Evolutionary conservation across 2,888 invertebrate species (phyloP).

Genomic region (Epinotia demarniana): DNA sequence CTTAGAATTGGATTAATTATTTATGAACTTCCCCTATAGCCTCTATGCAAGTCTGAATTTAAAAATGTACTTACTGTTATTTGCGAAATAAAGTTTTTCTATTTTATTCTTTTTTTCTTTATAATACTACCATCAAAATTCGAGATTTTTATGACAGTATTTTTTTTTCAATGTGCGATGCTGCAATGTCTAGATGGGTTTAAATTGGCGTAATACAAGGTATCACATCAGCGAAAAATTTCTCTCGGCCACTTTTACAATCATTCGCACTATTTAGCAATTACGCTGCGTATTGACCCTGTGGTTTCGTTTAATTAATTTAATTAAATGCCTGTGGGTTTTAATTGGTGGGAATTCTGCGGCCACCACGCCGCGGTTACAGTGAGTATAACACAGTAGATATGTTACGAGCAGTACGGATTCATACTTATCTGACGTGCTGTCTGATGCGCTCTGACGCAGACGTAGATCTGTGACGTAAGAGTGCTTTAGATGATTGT

Average conservation of each 20-base stretch:
- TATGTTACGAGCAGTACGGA: slow-evolving; percentile 9
- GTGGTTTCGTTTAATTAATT: slow-evolving; percentile 44
- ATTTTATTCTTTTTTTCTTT: no score
- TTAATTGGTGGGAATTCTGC: slow-evolving; percentile 44
- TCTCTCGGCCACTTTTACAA: slow-evolving; percentile 28
- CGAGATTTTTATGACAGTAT: no score
- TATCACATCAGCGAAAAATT: slow-evolving; percentile 14
- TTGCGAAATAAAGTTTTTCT: no score
- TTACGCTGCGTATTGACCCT: slow-evolving; percentile 37
- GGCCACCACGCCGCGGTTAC: slow-evolving; percentile 38
- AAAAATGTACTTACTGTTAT: no score
- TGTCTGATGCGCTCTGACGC: no score
- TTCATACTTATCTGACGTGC: no score
- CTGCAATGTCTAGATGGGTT: not conserved
- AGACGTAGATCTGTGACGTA: no score
- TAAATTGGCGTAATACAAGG: slow-evolving; percentile 14
- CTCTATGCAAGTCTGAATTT: no score
- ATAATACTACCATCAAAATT: no score
- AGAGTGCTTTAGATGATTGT: no score
- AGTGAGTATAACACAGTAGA: slow-evolving; percentile 25
- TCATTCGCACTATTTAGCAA: slow-evolving; percentile 30
- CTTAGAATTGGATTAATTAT: no score
- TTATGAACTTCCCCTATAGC: no score
- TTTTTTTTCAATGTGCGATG: not conserved
- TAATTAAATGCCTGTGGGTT: slow-evolving; percentile 39